Evolutionary conservation across 2,797 vertebrate species (phyloP).

Genomic region (Cyclura pinguis): DNA sequence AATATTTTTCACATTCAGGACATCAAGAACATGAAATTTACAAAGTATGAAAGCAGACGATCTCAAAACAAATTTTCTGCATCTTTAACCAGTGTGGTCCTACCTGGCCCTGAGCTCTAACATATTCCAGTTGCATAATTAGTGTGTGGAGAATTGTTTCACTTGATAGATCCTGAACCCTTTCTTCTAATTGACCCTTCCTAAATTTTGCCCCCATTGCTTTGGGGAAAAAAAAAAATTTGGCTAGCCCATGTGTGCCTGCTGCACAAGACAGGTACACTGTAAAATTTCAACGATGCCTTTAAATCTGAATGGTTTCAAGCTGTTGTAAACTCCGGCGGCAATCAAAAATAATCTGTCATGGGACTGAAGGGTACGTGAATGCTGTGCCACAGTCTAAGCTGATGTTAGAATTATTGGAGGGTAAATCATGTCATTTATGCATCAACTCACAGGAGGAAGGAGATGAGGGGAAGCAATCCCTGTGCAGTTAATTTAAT

Average conservation of each 20-base stretch:
- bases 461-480: constrained; percentile 70
- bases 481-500: constrained; percentile 84
- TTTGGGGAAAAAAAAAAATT: not conserved
- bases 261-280: constrained; percentile 58
- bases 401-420: constrained; percentile 82
- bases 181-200: not conserved
- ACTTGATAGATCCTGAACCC: not conserved
- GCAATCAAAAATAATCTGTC: constrained; percentile 82
- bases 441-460: constrained; percentile 82
- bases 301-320: constrained; percentile 80
- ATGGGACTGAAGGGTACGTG: constrained; percentile 74
- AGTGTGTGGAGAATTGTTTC: not conserved
- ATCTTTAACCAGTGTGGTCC: not conserved
- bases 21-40: too few relatives aligned
- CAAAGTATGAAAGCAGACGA: too few relatives aligned
- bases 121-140: not conserved
- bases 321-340: constrained; percentile 76
- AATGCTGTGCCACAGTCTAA: constrained; percentile 79
- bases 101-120: not conserved
- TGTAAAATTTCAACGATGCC: constrained; percentile 75
- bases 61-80: not conserved
- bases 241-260: constrained; percentile 9
- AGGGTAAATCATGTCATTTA: constrained; percentile 84
- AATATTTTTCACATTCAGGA: too few relatives aligned
- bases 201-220: not conserved